phyloP scores from a whole-genome alignment of 1,140 invertebrate species.

The Brachionus rubens region DNA sequence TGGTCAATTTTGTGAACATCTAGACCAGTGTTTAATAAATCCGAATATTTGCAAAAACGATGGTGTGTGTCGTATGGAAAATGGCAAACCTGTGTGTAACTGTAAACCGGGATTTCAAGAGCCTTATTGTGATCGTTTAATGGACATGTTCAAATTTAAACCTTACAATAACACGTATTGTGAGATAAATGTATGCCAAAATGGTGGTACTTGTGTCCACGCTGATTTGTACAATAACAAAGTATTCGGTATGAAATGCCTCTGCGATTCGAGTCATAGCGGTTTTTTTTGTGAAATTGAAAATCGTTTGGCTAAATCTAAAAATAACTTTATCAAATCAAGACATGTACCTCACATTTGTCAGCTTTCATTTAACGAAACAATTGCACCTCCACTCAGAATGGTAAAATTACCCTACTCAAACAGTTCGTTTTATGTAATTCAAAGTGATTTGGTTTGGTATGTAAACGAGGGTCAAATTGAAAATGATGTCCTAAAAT shows the following conservation, averaged over 20 bases:
- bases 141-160: conserved; percentile 17
- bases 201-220: conserved; percentile 40
- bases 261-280: conserved; percentile 47
- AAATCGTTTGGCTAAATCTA: conserved; percentile 31
- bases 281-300: conserved; percentile 49
- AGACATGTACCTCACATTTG: conserved; percentile 27
- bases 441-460: conserved; percentile 37
- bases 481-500: conserved; percentile 10
- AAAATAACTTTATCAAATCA: neutral
- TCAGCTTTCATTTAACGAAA: neutral
- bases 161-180: conserved; percentile 21
- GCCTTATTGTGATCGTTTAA: conserved; percentile 27
- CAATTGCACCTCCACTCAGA: neutral
- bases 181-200: conserved; percentile 38
- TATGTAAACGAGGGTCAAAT: neutral
- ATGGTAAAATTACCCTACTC: conserved; percentile 26
- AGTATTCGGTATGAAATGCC: conserved; percentile 47
- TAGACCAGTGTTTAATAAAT: conserved; percentile 29
- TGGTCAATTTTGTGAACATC: conserved; percentile 23
- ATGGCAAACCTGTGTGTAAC: conserved; percentile 14
- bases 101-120: conserved; percentile 4
- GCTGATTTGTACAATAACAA: conserved; percentile 22
- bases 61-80: conserved; percentile 8
- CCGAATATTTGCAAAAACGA: conserved; percentile 30
- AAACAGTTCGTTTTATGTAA: conserved; percentile 20